A percentile compares a stretch with the other conserved stretches of the same genome.
Evolutionary conservation across 2,113 vertebrate genomes (phyloP).

Genomic region (Antechinus flavipes): DNA sequence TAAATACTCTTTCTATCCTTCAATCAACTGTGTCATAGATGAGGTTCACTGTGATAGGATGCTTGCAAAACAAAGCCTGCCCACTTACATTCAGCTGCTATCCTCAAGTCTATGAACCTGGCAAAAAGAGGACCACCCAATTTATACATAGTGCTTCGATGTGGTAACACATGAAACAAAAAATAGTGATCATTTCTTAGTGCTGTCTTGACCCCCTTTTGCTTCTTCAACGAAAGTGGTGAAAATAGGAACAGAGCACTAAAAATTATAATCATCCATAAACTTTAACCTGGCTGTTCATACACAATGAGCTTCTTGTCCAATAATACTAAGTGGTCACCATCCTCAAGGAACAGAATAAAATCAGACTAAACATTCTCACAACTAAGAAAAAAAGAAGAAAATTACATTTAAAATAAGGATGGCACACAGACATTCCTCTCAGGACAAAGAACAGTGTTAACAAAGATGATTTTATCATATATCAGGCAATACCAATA

Average conservation of each 20-base stretch:
- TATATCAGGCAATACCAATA: too few species aligned
- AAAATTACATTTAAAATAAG: too few species aligned
- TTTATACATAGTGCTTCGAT: neutral
- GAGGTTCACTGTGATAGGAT: neutral
- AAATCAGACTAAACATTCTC: too few species aligned
- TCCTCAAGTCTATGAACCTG: neutral
- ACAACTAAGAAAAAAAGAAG: neutral
- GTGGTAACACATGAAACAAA: neutral
- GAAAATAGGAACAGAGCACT: neutral
- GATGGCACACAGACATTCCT: too few species aligned
- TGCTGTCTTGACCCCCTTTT: neutral
- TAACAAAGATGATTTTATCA: too few species aligned
- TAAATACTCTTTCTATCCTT: neutral
- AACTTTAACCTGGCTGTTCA: neutral
- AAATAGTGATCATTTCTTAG: neutral
- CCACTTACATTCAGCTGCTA: neutral
- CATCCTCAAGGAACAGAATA: neutral
- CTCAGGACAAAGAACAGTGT: too few species aligned
- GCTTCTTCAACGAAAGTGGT: neutral
- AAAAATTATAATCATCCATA: neutral
- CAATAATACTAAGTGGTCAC: neutral
- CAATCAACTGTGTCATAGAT: neutral
- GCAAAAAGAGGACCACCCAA: neutral
- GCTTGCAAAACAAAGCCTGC: neutral
- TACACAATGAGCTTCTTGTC: neutral